Conservation (phyloP, 1,140 invertebrate species). For the Platyura marginata region DNA sequence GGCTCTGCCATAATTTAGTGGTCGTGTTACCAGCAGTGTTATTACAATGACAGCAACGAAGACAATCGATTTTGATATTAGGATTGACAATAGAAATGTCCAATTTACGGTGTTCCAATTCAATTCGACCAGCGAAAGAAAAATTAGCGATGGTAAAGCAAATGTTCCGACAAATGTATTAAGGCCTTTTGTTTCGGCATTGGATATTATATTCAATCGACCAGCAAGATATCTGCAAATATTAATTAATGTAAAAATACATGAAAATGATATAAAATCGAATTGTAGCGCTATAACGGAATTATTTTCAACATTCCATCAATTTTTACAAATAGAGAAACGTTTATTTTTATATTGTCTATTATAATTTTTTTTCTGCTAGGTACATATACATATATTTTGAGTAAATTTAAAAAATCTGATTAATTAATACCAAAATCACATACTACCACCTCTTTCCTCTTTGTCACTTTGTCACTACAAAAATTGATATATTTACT, state of each 20-base stretch:
- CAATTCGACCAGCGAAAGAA: slow-evolving; percentile 70
- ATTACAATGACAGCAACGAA: slow-evolving; percentile 68
- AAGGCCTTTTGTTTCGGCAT: slow-evolving; percentile 75
- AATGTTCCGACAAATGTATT: slow-evolving; percentile 88
- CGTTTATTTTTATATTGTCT: too few relatives aligned
- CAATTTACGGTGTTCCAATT: slow-evolving; percentile 75
- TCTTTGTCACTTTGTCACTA: too few relatives aligned
- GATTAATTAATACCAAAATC: too few relatives aligned
- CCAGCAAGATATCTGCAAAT: slow-evolving; percentile 71
- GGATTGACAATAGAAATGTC: slow-evolving; percentile 70
- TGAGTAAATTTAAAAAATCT: too few relatives aligned
- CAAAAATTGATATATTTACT: too few relatives aligned
- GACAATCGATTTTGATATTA: slow-evolving; percentile 69
- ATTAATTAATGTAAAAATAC: neutral
- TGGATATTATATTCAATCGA: slow-evolving; percentile 62
- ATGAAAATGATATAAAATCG: too few relatives aligned
- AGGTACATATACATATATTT: too few relatives aligned
- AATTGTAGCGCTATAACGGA: slow-evolving; percentile 1
- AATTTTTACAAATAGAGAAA: too few relatives aligned
- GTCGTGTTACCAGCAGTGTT: slow-evolving; percentile 58
- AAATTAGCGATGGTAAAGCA: slow-evolving; percentile 80
- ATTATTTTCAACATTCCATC: slow-evolving; percentile 1
- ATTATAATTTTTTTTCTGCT: too few relatives aligned
- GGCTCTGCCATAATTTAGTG: slow-evolving; percentile 61
- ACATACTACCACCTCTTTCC: too few relatives aligned